phyloP scores from a whole-genome alignment of 2,888 invertebrate genomes.

The Carabus problematicus region DNA sequence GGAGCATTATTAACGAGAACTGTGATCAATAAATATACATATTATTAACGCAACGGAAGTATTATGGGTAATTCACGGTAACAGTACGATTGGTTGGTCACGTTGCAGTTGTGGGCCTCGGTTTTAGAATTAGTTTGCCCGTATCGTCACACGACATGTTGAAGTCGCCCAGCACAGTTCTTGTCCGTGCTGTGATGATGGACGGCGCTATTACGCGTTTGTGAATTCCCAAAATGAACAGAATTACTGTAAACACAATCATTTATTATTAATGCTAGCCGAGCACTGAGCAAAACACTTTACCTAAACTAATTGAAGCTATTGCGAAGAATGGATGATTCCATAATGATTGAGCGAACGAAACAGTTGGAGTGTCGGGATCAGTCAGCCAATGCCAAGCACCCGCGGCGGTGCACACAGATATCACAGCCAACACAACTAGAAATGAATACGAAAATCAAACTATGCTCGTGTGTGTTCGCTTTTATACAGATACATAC shows the following conservation, averaged over 20 bases:
- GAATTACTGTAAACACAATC: slow-evolving; percentile 67
- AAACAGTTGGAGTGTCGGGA: slow-evolving; percentile 89
- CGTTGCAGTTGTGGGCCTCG: slow-evolving; percentile 69
- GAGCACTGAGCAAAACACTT: slow-evolving; percentile 7
- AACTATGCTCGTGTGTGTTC: slow-evolving; percentile 25
- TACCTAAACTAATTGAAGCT: slow-evolving; percentile 83
- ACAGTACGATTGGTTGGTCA: slow-evolving; percentile 49
- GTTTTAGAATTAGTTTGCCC: slow-evolving; percentile 93
- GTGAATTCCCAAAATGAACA: slow-evolving; percentile 93
- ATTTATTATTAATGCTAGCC: background rate
- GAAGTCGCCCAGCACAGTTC: slow-evolving; percentile 90
- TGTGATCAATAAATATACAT: slow-evolving; percentile 2
- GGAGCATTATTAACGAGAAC: background rate
- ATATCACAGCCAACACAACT: slow-evolving; percentile 87
- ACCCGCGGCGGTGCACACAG: slow-evolving; percentile 90
- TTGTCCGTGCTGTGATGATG: slow-evolving; percentile 90
- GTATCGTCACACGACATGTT: slow-evolving; percentile 99
- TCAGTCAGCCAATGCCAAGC: slow-evolving; percentile 97
- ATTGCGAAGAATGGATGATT: slow-evolving; percentile 95
- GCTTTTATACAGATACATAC: slow-evolving; percentile 64
- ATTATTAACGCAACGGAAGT: background rate
- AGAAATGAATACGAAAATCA: slow-evolving; percentile 52
- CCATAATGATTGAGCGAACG: slow-evolving; percentile 87
- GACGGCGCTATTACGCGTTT: slow-evolving; percentile 96
- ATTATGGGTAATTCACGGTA: background rate